Base-by-base conservation (phyloP, 2,113 vertebrate species). In the Phodopus roborovskii region DNA sequence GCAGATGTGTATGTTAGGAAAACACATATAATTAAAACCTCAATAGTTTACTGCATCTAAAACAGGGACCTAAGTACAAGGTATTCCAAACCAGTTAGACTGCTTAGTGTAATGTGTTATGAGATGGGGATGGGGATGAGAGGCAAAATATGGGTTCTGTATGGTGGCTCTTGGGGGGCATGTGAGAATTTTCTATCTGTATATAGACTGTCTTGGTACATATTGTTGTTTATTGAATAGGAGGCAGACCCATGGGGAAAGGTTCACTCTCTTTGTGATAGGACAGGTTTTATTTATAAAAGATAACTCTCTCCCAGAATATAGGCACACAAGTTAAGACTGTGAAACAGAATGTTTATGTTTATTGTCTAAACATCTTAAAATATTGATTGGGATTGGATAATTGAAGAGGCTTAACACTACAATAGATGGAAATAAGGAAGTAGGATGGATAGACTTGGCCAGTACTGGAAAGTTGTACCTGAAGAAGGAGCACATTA, bases 331-430 rank as follows among this genome's bases (percentile, higher is more conserved):
- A 58, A 96, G 90, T 94, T 97, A 95, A 92, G 45, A 64, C 94
- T 93, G 88, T 88, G 95, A 94, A 98, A 45, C 13, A 9, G 88
- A 95, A 68, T 71, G 53, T 98, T 98, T 98, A 98, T 39, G 91
- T 95, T 92, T 98, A 95, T 60, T 96, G 91, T 95, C 97, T 4
- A 7, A 39, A 39, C 92, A 97, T 83, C 94, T 97, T 92, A 94
- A 96, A 98, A 71, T 97, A 98, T 98, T 97, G 98, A 98, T 97
- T 92, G 86, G 62, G 82, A 98, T 98, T 98, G 97, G 98, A 97
- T 98, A 98, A 98, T 97, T 98, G 98, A 98, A 96, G 92, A 96
- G 91, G 62, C 70, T 97, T 98, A 98, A 98, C 97, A 98, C 96
- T 83, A 83, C 97, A 94, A 50, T 98, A 95, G 90, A 97, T 98